These are phyloP conservation scores for Rhodeus uyekii DNA, from an alignment of 2,797 vertebrate genomes.

Conservation along the genomic window DNA sequence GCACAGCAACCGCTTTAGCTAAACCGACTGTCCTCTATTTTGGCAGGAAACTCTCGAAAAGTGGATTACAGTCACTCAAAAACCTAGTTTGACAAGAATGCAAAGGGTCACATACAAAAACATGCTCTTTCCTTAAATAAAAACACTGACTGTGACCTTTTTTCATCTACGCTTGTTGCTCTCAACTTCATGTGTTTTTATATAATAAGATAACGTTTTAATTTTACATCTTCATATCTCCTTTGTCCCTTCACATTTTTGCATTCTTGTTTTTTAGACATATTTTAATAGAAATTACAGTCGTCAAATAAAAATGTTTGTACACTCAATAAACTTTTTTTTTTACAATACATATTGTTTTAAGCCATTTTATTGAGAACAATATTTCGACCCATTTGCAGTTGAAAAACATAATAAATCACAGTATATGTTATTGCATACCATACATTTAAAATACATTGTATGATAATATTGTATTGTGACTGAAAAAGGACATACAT, in stretches of 20 bases:
- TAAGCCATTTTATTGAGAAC: neutral
- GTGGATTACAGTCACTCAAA: slow-evolving; percentile 60
- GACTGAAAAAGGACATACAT: no score
- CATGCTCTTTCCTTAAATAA: neutral
- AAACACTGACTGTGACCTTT: neutral
- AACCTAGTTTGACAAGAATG: slow-evolving; percentile 25
- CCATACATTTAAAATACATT: no score
- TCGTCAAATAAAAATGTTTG: neutral
- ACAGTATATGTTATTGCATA: neutral
- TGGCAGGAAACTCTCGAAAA: slow-evolving; percentile 55
- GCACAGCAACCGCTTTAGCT: slow-evolving; percentile 54
- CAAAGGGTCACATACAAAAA: neutral
- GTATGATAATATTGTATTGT: no score
- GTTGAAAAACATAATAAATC: neutral
- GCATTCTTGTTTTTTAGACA: neutral
- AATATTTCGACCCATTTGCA: neutral
- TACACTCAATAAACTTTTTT: neutral
- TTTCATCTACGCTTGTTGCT: neutral
- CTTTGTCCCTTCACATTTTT: neutral
- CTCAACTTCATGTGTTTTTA: no score
- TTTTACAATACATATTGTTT: neutral
- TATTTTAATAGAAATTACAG: neutral
- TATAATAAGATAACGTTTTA: neutral
- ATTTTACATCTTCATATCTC: neutral
- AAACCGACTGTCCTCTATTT: slow-evolving; percentile 56